Conservation (phyloP, 2,797 vertebrate genomes). For the Eutrigla gurnardus region DNA sequence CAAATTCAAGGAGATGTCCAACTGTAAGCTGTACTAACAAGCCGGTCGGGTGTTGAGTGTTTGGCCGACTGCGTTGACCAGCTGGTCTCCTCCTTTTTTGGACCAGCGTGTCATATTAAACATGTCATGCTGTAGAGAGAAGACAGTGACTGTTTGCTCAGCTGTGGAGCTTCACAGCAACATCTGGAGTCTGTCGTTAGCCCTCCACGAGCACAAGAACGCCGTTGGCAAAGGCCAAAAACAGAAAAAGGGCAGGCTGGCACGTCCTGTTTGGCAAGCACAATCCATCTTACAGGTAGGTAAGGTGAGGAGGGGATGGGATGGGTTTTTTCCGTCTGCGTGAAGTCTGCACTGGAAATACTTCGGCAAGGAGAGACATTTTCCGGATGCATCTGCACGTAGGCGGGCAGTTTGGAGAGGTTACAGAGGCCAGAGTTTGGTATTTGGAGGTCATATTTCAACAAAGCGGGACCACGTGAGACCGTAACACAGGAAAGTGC, state of each 20-base stretch:
- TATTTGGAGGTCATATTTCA: slow-evolving; percentile 73
- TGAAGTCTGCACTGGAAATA: slow-evolving; percentile 45
- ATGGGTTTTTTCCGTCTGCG: slow-evolving; percentile 35
- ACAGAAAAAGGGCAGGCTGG: slow-evolving; percentile 1
- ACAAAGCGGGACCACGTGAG: slow-evolving; percentile 63
- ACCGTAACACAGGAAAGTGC: slow-evolving; percentile 52
- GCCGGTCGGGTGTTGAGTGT: slow-evolving; percentile 18
- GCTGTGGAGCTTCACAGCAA: slow-evolving; percentile 74
- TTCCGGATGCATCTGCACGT: slow-evolving; percentile 67
- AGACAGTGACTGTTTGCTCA: slow-evolving; percentile 82
- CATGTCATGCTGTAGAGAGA: slow-evolving; percentile 79
- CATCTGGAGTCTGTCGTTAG: slow-evolving; percentile 72
- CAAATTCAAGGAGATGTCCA: slow-evolving; percentile 7
- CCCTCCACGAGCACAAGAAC: slow-evolving; percentile 43
- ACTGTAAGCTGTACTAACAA: slow-evolving; percentile 19
- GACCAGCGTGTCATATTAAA: slow-evolving; percentile 79
- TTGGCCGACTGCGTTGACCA: slow-evolving; percentile 35
- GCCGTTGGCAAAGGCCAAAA: not conserved
- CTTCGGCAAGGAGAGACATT: slow-evolving; percentile 56
- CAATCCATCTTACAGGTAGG: slow-evolving; percentile 44
- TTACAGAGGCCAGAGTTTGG: slow-evolving; percentile 56
- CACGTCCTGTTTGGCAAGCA: slow-evolving; percentile 39
- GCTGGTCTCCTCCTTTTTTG: slow-evolving; percentile 63
- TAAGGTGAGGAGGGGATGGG: slow-evolving; percentile 31
- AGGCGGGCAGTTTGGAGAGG: slow-evolving; percentile 64